Evolutionary conservation across 1,140 invertebrate genomes (phyloP).

Genomic region (Copidosoma floridanum): DNA sequence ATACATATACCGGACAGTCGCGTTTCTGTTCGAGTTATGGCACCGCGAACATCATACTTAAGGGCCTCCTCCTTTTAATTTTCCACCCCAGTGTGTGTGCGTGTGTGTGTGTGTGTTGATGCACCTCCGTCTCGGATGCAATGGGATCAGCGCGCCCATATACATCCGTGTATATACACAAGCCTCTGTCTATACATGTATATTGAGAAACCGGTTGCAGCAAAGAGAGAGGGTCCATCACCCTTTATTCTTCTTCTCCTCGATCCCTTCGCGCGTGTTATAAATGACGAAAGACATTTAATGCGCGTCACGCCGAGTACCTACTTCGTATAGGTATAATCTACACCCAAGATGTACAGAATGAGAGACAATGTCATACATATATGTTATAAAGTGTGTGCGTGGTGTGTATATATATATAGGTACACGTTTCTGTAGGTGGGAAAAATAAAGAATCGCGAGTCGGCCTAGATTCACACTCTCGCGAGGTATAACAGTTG

Average conservation of each 20-base stretch:
- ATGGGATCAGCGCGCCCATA: too few relatives aligned
- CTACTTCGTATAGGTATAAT: too few relatives aligned
- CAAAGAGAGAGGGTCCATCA: neutral
- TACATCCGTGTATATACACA: too few relatives aligned
- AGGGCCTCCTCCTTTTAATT: neutral
- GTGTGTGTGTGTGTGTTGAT: too few relatives aligned
- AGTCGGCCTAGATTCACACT: conserved; percentile 1
- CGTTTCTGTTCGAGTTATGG: conserved; percentile 21
- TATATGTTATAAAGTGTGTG: too few relatives aligned
- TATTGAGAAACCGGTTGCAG: neutral
- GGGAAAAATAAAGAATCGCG: neutral
- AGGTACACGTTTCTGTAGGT: neutral
- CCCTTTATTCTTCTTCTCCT: too few relatives aligned
- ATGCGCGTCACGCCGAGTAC: conserved; percentile 13
- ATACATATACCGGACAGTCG: conserved; percentile 25
- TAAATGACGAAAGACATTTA: conserved; percentile 23
- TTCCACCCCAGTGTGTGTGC: too few relatives aligned
- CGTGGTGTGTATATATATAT: neutral
- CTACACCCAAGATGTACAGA: too few relatives aligned
- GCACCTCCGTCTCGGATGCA: too few relatives aligned
- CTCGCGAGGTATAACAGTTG: too few relatives aligned
- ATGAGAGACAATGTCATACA: too few relatives aligned
- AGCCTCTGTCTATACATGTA: conserved; percentile 1
- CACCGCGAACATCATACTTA: conserved; percentile 25
- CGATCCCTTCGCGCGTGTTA: conserved; percentile 18